Evolutionary conservation across 2,113 vertebrate species (phyloP).

Genomic region (Poeciliopsis retropinna): DNA sequence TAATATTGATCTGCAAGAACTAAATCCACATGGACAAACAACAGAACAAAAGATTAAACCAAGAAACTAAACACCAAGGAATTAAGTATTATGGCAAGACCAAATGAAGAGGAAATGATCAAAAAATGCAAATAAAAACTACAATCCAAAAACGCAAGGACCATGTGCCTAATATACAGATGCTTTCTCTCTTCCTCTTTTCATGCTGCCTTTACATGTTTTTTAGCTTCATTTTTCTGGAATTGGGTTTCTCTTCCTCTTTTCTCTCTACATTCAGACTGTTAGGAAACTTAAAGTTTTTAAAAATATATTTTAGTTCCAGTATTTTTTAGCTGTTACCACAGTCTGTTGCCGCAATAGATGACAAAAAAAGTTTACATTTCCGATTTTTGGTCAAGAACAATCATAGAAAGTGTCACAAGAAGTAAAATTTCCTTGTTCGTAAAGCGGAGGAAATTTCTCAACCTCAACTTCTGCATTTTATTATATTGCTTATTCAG

Average conservation of each 20-base stretch:
- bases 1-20: too few relatives aligned
- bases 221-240: neutral
- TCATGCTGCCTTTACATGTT: neutral
- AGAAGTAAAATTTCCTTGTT: slow-evolving; percentile 4
- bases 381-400: neutral
- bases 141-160: too few relatives aligned
- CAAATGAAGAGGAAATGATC: too few relatives aligned
- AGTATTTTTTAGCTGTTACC: neutral
- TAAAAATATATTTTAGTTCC: neutral
- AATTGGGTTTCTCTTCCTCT: neutral
- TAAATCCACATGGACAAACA: too few relatives aligned
- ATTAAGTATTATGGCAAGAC: too few relatives aligned
- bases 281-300: neutral
- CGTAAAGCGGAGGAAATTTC: neutral
- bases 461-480: slow-evolving; percentile 11
- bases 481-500: neutral
- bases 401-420: slow-evolving; percentile 12
- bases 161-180: neutral
- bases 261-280: neutral
- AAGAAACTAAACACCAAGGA: too few relatives aligned
- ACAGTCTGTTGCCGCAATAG: neutral
- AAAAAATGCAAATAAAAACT: too few relatives aligned
- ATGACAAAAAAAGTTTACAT: neutral
- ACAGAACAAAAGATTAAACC: too few relatives aligned
- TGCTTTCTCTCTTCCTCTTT: neutral